phyloP scores from a whole-genome alignment of 1,140 invertebrate genomes.

The Anadara kagoshimensis region DNA sequence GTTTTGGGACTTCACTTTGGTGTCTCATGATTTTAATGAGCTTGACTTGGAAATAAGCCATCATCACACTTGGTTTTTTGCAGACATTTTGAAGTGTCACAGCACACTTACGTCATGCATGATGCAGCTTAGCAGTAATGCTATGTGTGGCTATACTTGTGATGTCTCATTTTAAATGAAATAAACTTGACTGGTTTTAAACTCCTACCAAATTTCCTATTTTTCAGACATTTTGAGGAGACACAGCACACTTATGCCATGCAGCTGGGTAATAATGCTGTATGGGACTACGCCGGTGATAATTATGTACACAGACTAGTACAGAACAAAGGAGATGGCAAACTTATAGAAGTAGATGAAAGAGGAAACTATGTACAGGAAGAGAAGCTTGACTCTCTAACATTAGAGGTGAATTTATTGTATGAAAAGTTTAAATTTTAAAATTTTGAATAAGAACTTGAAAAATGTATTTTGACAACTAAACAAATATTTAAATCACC shows the following conservation, averaged over 20 bases:
- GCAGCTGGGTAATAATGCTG: slow-evolving; percentile 93
- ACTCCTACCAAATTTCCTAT: too few species aligned
- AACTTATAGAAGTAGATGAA: slow-evolving; percentile 86
- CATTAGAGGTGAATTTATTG: slow-evolving; percentile 79
- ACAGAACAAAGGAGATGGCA: slow-evolving; percentile 98
- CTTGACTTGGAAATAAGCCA: too few species aligned
- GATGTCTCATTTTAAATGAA: too few species aligned
- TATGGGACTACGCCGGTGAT: slow-evolving; percentile 99
- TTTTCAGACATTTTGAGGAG: slow-evolving; percentile 89
- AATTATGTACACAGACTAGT: slow-evolving; percentile 98
- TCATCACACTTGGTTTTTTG: too few species aligned
- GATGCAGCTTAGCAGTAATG: slow-evolving; percentile 94
- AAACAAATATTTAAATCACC: neutral
- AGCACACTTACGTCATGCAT: slow-evolving; percentile 98
- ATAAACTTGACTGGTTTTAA: too few species aligned
- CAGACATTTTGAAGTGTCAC: slow-evolving; percentile 80
- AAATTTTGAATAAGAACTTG: neutral
- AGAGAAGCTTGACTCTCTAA: slow-evolving; percentile 94
- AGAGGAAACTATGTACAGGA: slow-evolving; percentile 74
- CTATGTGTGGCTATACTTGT: slow-evolving; percentile 98
- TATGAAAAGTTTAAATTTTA: neutral
- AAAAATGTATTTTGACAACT: neutral
- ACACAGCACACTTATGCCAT: slow-evolving; percentile 98
- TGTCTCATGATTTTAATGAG: too few species aligned
- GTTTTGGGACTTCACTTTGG: too few species aligned